Conservation (phyloP, 1,140 invertebrate species). For the Drosophila erecta region DNA sequence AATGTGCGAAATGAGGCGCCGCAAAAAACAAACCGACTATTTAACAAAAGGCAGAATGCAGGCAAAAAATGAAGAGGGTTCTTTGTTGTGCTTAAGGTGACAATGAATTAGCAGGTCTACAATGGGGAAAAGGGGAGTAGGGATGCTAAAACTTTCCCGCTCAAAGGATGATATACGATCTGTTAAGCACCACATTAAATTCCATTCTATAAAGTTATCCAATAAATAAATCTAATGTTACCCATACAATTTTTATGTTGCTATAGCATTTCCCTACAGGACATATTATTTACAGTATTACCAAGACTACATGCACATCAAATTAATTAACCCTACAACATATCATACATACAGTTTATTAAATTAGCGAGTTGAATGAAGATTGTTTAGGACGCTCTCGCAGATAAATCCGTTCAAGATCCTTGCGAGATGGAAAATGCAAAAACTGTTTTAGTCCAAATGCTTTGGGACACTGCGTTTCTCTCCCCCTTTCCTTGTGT, state of each 20-base stretch:
- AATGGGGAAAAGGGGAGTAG: constrained; percentile 10
- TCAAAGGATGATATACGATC: constrained; percentile 25
- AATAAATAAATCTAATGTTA: too few species aligned
- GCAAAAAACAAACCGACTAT: constrained; percentile 38
- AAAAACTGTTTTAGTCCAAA: neutral
- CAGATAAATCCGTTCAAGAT: too few species aligned
- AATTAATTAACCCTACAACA: too few species aligned
- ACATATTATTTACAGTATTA: neutral
- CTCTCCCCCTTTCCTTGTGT: neutral
- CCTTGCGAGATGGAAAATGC: neutral
- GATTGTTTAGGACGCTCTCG: too few species aligned
- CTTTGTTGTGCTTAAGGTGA: constrained; percentile 63
- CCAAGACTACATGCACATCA: too few species aligned
- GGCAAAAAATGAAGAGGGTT: constrained; percentile 10
- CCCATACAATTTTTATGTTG: too few species aligned
- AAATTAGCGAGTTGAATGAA: too few species aligned
- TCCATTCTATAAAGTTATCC: neutral
- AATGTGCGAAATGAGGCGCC: constrained; percentile 25
- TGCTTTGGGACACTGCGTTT: neutral
- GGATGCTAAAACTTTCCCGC: constrained; percentile 9
- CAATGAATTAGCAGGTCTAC: constrained; percentile 70
- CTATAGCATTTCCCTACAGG: neutral
- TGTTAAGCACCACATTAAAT: neutral
- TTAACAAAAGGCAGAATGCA: constrained; percentile 45
- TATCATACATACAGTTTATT: neutral